Evolutionary conservation across 2,888 invertebrate genomes (phyloP).

Genomic region (Crepidodera aurea): DNA sequence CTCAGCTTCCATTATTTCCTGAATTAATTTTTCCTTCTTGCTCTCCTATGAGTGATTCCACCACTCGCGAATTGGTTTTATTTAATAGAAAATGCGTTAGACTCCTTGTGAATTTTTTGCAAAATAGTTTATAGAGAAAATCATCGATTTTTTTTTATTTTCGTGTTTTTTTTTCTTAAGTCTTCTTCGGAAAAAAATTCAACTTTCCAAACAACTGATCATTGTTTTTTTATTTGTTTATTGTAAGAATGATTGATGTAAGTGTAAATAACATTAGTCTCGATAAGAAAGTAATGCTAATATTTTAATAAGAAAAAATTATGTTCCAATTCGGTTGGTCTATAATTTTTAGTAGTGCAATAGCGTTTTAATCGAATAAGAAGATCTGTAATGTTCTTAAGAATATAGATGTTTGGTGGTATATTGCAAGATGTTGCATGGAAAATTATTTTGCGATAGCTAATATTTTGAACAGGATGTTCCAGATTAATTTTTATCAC

Average conservation of each 20-base stretch:
- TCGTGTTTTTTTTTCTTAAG: neutral
- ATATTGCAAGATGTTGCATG: slow-evolving; percentile 17
- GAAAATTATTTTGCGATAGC: slow-evolving; percentile 3
- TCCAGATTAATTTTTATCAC: neutral
- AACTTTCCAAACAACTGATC: too few species aligned
- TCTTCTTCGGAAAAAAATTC: too few species aligned
- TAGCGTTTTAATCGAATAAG: slow-evolving; percentile 36
- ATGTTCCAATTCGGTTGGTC: slow-evolving; percentile 20
- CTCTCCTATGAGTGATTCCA: too few species aligned
- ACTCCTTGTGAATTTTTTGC: too few species aligned
- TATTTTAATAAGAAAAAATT: neutral
- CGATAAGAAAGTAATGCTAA: neutral
- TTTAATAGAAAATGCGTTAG: too few species aligned
- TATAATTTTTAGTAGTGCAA: slow-evolving; percentile 39
- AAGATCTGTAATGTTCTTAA: slow-evolving; percentile 34
- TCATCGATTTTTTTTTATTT: neutral
- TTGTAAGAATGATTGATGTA: neutral
- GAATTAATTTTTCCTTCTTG: slow-evolving; percentile 70
- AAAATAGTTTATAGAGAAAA: too few species aligned
- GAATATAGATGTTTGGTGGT: slow-evolving; percentile 23
- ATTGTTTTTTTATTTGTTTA: too few species aligned
- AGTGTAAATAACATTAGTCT: neutral
- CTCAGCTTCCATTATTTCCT: slow-evolving; percentile 66
- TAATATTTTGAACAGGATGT: neutral
- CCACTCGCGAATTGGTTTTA: too few species aligned